A percentile compares a stretch with the other conserved stretches of the same genome.
phyloP scores from a whole-genome alignment of 2,113 vertebrate genomes.

The Passer domesticus region DNA sequence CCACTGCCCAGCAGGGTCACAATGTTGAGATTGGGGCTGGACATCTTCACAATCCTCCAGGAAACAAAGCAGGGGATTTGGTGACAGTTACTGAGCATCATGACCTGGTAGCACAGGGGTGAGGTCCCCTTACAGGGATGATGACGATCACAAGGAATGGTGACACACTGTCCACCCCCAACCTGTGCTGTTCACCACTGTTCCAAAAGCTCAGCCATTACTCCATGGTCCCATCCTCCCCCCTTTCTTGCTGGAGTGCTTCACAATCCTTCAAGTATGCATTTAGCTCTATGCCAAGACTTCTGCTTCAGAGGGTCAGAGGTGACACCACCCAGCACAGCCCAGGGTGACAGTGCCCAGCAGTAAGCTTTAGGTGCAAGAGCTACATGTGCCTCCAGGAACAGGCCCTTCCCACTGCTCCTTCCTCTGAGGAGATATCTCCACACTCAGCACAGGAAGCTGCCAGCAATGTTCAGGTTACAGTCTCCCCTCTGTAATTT shows the following conservation, averaged over 20 bases:
- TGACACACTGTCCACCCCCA: not conserved
- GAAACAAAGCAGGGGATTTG: conserved; percentile 22
- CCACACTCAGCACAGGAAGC: not conserved
- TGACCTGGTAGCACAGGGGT: not conserved
- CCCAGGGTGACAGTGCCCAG: not conserved
- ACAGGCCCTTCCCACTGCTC: not conserved
- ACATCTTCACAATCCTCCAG: conserved; percentile 97
- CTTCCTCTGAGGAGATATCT: not conserved
- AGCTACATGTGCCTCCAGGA: not conserved
- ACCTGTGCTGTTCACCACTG: not conserved
- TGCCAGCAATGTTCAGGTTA: not conserved
- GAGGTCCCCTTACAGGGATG: not conserved
- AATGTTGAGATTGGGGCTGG: conserved; percentile 95
- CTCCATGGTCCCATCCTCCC: not conserved
- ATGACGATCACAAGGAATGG: not conserved
- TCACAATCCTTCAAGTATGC: not conserved
- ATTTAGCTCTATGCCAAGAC: not conserved
- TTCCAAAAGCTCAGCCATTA: not conserved
- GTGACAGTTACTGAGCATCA: not conserved
- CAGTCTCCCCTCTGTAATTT: conserved; percentile 40
- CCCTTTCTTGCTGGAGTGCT: not conserved
- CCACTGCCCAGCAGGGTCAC: conserved; percentile 90
- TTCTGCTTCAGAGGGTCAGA: not conserved
- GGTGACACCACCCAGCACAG: not conserved
- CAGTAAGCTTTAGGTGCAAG: not conserved